phyloP scores from a whole-genome alignment of 2,888 invertebrate species.

The Harpalus rufipes region DNA sequence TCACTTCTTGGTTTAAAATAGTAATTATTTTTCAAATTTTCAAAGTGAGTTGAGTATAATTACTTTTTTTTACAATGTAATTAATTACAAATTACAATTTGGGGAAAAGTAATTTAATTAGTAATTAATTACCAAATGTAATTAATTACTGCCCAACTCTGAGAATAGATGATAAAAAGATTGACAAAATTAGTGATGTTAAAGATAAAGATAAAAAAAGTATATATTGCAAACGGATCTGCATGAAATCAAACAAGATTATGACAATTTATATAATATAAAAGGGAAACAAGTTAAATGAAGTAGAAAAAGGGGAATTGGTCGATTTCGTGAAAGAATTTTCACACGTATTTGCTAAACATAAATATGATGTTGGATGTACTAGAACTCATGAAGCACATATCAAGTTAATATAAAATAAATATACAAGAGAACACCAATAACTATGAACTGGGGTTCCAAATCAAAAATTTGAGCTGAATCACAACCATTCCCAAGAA shows the following conservation, averaged over 20 bases:
- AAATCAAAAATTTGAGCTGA: too few relatives aligned
- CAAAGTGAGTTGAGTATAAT: too few relatives aligned
- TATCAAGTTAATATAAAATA: constrained; percentile 59
- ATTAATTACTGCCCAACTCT: too few relatives aligned
- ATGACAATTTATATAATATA: too few relatives aligned
- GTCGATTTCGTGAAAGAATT: not conserved
- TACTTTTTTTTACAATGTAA: too few relatives aligned
- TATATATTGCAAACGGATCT: not conserved
- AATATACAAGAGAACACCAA: too few relatives aligned
- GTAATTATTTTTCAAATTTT: too few relatives aligned
- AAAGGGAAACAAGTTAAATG: not conserved
- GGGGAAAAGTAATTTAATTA: too few relatives aligned
- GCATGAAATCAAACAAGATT: not conserved
- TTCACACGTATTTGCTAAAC: not conserved
- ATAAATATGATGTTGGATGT: not conserved
- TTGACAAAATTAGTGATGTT: not conserved
- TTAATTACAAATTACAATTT: too few relatives aligned
- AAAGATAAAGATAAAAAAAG: constrained; percentile 10
- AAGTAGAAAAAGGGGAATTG: not conserved
- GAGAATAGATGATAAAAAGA: constrained; percentile 24
- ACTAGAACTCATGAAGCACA: not conserved
- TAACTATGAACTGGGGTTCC: too few relatives aligned
- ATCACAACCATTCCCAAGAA: constrained; percentile 69
- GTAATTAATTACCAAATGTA: too few relatives aligned
- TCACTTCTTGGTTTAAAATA: too few relatives aligned